Base-by-base conservation (phyloP, 1,140 invertebrate genomes). In the Papilio helenus region DNA sequence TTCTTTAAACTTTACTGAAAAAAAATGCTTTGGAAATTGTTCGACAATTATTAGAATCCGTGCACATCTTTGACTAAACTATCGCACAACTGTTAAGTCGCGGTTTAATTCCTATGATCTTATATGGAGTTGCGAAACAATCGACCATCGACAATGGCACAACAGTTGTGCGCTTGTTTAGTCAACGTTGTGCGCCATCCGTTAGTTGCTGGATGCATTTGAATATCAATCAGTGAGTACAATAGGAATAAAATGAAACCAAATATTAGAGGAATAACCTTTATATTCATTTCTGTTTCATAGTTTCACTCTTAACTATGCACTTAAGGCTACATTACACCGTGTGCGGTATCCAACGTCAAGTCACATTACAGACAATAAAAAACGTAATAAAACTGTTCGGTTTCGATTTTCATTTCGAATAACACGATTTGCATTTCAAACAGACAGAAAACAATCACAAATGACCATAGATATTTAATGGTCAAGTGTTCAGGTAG, bases 201-300 rank as follows among this genome's bases (percentile, higher is more conserved):
- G 4, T 16, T 49, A 16, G 16, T 49, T 49, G 16, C 16, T 49
- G 16, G 46, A 49, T 18, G n/a, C n/a, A n/a, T n/a, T n/a, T n/a
- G 44, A 12, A 46, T 12, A 12, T 44, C 42, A 44, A 9, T 3
- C 16, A n/a, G 49, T 51, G 1, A 5, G 16, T 29, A 29, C 23
- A 5, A 14, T 29, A 29, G 23, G 20, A 16, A 49, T 23, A 34
- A 85, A 92, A 90, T 90, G 87, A 91, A 90, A 93, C 84, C 49
- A 86, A 46, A 74, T 82, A 20, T 82, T 88, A 92, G 92, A 93
- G 92, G 92, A 93, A 93, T 93, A 93, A 91, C 92, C 92, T 93
- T 93, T 93, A 93, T 93, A 92, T 93, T 93, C 87, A 92, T 92
- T 92, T 92, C 84, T 83, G 83, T 93, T 87, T 87, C 86, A 92